Conservation (phyloP, 2,113 vertebrate species). For the Castor canadensis region DNA sequence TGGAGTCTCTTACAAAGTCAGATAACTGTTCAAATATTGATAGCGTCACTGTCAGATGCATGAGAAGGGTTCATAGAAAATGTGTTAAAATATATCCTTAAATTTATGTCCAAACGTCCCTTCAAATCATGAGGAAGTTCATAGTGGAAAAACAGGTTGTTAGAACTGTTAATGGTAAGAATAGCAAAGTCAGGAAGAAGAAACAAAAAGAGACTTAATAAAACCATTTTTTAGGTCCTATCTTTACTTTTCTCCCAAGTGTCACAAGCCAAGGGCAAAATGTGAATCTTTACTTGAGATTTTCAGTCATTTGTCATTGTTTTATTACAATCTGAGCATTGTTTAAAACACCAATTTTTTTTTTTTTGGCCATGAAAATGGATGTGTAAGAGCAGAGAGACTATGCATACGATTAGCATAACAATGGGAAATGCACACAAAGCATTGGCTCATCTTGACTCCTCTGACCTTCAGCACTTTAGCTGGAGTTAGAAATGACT, state of each 20-base stretch:
- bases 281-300: slow-evolving; percentile 31
- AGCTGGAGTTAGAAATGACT: slow-evolving; percentile 60
- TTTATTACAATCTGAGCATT: slow-evolving; percentile 71
- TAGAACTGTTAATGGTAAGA: not conserved
- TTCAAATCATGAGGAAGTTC: not conserved
- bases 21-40: not conserved
- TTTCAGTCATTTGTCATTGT: slow-evolving; percentile 54
- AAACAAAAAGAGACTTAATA: not conserved
- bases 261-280: slow-evolving; percentile 62
- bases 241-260: slow-evolving; percentile 36
- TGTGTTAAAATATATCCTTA: not conserved
- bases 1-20: not conserved
- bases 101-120: slow-evolving; percentile 10
- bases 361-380: slow-evolving; percentile 56
- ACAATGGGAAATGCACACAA: slow-evolving; percentile 68
- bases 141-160: not conserved
- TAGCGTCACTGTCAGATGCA: not conserved
- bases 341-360: slow-evolving; percentile 70
- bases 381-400: slow-evolving; percentile 74
- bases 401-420: slow-evolving; percentile 80
- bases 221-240: not conserved
- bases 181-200: not conserved
- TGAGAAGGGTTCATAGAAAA: not conserved
- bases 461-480: slow-evolving; percentile 78
- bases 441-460: slow-evolving; percentile 72